Evolutionary conservation across 1,140 invertebrate genomes (phyloP).

Genomic region (Mylabris phalerata): DNA sequence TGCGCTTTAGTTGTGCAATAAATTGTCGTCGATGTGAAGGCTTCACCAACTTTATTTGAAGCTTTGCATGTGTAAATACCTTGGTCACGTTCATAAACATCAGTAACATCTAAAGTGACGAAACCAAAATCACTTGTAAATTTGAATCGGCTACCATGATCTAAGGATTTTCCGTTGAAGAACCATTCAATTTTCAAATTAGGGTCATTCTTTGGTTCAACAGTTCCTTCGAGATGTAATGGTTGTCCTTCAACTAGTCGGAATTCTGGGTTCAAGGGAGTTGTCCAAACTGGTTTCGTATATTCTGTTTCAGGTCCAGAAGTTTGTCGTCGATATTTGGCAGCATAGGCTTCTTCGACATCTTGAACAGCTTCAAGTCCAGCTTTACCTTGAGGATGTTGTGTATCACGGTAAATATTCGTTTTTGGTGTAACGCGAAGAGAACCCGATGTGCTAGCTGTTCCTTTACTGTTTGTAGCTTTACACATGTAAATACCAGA

Average conservation of each 20-base stretch:
- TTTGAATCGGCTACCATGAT: constrained; percentile 79
- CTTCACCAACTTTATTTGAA: constrained; percentile 79
- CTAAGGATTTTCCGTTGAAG: constrained; percentile 82
- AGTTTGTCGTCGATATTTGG: constrained; percentile 58
- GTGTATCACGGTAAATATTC: constrained; percentile 75
- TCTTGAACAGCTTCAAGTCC: constrained; percentile 81
- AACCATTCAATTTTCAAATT: constrained; percentile 92
- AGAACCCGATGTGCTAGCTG: constrained; percentile 80
- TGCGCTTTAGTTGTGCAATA: constrained; percentile 75
- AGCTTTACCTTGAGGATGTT: constrained; percentile 82
- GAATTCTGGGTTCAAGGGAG: constrained; percentile 73
- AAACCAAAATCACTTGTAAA: constrained; percentile 89
- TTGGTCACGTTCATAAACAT: constrained; percentile 87
- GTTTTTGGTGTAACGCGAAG: constrained; percentile 73
- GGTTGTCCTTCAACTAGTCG: constrained; percentile 84
- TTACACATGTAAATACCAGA: constrained; percentile 86
- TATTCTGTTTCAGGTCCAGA: constrained; percentile 66
- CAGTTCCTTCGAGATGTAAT: constrained; percentile 85
- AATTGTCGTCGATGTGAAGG: constrained; percentile 84
- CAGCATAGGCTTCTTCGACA: constrained; percentile 68
- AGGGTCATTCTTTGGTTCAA: constrained; percentile 95
- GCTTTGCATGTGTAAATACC: constrained; percentile 91
- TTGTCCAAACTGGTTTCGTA: constrained; percentile 81
- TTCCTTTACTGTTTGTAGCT: constrained; percentile 85
- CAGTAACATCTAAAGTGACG: constrained; percentile 80